Percentiles rank a stretch among this genome's conserved stretches.
Evolutionary conservation across 2,888 invertebrate species (phyloP).

Genomic region (Pycnomerus fuliginosus): DNA sequence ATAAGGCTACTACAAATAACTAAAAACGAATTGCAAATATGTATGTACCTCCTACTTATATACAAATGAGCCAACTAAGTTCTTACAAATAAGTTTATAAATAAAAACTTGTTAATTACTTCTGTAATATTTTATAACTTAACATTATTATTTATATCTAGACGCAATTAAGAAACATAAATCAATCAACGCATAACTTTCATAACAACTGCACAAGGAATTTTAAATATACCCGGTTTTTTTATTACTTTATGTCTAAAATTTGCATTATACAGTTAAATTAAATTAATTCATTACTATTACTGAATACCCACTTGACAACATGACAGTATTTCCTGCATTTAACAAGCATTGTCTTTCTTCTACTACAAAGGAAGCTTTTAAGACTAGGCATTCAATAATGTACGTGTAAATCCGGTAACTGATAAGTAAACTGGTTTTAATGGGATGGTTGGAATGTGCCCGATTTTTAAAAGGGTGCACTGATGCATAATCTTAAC

Average conservation of each 20-base stretch:
- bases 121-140: not conserved
- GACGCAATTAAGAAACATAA: not conserved
- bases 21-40: no score
- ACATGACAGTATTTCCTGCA: constrained; percentile 11
- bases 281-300: constrained; percentile 14
- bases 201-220: not conserved
- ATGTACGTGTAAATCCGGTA: no score
- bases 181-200: not conserved
- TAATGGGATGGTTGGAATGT: no score
- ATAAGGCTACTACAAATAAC: no score
- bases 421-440: no score
- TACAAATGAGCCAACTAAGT: no score
- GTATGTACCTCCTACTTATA: no score
- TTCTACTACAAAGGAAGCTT: constrained; percentile 15
- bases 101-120: not conserved
- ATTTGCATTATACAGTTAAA: not conserved
- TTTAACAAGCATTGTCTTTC: constrained; percentile 7
- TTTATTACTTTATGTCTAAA: not conserved
- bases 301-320: constrained; percentile 5
- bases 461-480: no score
- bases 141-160: not conserved
- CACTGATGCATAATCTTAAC: no score
- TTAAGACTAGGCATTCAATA: no score
- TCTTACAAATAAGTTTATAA: not conserved
- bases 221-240: not conserved